Conservation (phyloP, 2,888 invertebrate genomes). For the Beris chalybata region DNA sequence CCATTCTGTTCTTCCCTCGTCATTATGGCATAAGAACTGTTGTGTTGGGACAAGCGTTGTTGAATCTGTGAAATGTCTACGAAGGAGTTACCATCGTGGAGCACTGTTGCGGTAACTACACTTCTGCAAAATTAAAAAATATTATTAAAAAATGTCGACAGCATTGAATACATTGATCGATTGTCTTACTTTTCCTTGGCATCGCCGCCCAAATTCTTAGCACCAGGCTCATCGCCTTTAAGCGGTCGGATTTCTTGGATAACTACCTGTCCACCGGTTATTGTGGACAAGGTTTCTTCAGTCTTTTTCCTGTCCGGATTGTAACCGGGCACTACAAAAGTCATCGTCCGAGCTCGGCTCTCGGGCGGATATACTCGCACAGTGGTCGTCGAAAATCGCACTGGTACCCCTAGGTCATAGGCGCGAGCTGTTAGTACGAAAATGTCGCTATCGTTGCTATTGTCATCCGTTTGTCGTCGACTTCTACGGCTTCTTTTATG, state of each 20-base stretch:
- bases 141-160: conserved; percentile 25
- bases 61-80: conserved; percentile 74
- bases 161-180: not conserved
- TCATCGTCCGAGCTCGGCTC: conserved; percentile 73
- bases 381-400: conserved; percentile 69
- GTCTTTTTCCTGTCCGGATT: conserved; percentile 73
- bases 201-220: conserved; percentile 60
- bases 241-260: conserved; percentile 76
- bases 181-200: conserved; percentile 62
- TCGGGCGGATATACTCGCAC: conserved; percentile 80
- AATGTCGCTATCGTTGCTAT: conserved; percentile 52
- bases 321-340: conserved; percentile 78
- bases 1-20: conserved; percentile 49
- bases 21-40: conserved; percentile 53
- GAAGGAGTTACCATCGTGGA: conserved; percentile 66
- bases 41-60: conserved; percentile 61
- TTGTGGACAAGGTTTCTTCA: conserved; percentile 72
- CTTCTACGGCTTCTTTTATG: conserved; percentile 41
- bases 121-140: conserved; percentile 60
- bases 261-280: conserved; percentile 78
- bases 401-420: conserved; percentile 83
- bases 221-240: conserved; percentile 60
- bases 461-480: conserved; percentile 46
- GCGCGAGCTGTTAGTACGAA: conserved; percentile 75
- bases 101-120: conserved; percentile 71